Evolutionary conservation across 64 coral and sea anemone species (phyloP).

Genomic region (Actinia tenebrosa): DNA sequence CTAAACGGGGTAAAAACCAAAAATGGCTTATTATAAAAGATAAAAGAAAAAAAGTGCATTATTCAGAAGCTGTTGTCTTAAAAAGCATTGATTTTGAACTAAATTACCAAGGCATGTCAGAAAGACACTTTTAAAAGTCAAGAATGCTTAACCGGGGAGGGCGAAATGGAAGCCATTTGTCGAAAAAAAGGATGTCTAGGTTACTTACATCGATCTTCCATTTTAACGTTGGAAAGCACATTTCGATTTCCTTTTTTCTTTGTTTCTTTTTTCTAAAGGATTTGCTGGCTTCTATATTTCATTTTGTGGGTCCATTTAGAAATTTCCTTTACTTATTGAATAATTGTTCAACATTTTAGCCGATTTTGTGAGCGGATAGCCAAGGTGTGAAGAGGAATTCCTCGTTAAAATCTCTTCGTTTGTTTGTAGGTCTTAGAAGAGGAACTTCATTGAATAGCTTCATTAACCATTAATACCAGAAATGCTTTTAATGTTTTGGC

Average conservation of each 20-base stretch:
- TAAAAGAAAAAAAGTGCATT: constrained; percentile 25
- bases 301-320: background rate
- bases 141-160: background rate
- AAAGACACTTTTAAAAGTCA: constrained; percentile 13
- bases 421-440: background rate
- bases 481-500: background rate
- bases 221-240: background rate
- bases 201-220: background rate
- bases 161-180: background rate
- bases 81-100: constrained; percentile 16
- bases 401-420: background rate
- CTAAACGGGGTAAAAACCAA: background rate
- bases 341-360: background rate
- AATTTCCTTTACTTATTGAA: background rate
- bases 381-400: background rate
- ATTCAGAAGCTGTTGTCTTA: background rate
- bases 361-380: background rate
- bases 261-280: background rate
- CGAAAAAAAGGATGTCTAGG: background rate
- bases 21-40: constrained; percentile 22
- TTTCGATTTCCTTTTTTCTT: background rate
- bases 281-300: background rate
- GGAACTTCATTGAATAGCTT: background rate
- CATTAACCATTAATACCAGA: background rate
- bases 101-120: constrained; percentile 1